These are phyloP conservation scores for Zaprionus camerounensis DNA, from an alignment of 1,140 invertebrate genomes.

Conservation along the genomic window DNA sequence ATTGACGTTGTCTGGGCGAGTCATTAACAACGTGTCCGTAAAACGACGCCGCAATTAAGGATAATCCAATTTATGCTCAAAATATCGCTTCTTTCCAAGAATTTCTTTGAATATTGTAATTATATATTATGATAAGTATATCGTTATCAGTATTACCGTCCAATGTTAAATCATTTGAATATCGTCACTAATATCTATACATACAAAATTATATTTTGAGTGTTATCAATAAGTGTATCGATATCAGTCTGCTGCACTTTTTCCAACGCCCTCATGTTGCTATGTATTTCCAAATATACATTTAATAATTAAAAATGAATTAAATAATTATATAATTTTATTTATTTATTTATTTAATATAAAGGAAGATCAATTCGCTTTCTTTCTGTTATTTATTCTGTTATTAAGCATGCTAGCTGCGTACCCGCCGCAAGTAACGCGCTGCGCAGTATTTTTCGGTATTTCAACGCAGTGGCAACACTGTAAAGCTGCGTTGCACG, in stretches of 20 bases:
- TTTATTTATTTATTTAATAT: not conserved
- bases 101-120: not conserved
- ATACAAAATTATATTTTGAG: no score
- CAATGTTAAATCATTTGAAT: no score
- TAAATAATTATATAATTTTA: not conserved
- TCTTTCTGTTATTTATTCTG: not conserved
- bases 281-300: no score
- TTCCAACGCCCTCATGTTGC: no score
- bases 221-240: no score
- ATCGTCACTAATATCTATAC: no score
- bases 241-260: no score
- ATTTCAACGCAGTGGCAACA: constrained; percentile 27
- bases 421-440: not conserved
- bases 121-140: no score
- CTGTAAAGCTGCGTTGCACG: not conserved
- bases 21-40: constrained; percentile 34
- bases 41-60: not conserved
- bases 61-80: not conserved
- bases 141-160: no score
- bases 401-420: not conserved
- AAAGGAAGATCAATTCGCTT: not conserved
- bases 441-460: constrained; percentile 13
- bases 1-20: constrained; percentile 2
- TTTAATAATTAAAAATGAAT: not conserved
- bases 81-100: no score